These are phyloP conservation scores for Galago senegalensis DNA, from an alignment of 2,797 vertebrate genomes.

Conservation along the genomic window DNA sequence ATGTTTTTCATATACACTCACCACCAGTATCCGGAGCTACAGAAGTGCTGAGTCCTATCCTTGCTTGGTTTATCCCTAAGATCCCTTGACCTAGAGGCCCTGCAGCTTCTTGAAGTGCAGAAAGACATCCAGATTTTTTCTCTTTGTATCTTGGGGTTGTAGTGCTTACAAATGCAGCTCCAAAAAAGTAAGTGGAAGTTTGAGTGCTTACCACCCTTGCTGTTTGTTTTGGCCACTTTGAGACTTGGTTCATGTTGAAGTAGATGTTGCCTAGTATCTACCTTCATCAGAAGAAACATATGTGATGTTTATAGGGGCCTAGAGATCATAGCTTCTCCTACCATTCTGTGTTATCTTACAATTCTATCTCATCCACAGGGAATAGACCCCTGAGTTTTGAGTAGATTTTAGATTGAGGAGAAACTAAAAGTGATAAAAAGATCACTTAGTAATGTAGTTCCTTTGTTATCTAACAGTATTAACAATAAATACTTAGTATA, in stretches of 20 bases:
- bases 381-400: neutral
- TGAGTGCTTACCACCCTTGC: neutral
- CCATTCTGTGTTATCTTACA: neutral
- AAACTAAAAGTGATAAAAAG: neutral
- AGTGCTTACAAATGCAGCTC: neutral
- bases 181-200: neutral
- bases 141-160: neutral
- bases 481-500: neutral
- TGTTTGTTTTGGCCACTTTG: neutral
- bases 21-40: neutral
- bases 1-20: neutral
- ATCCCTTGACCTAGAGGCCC: neutral
- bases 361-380: neutral
- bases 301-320: neutral
- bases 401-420: conserved; percentile 18
- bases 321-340: neutral
- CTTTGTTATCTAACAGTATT: neutral
- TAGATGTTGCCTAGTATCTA: neutral
- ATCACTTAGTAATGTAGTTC: neutral
- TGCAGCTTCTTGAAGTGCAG: neutral
- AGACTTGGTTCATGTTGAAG: neutral
- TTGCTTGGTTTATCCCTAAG: neutral
- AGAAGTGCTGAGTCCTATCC: neutral
- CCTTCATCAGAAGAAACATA: neutral
- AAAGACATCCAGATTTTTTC: neutral